phyloP scores from a whole-genome alignment of 2,888 invertebrate genomes.

The Apodemia mormo region DNA sequence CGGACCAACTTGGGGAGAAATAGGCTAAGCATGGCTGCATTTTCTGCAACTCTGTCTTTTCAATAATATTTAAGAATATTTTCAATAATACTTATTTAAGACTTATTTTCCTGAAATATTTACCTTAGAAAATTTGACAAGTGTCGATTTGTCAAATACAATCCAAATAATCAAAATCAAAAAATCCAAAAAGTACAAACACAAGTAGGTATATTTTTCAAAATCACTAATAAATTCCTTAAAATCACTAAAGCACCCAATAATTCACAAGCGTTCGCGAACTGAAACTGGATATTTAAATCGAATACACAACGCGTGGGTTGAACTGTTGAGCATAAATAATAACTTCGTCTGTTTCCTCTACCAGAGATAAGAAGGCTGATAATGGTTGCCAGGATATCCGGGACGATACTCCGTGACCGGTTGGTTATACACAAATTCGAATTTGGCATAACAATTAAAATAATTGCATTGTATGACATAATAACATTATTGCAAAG shows the following conservation, averaged over 20 bases:
- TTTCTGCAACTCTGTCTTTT: too few relatives aligned
- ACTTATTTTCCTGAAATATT: too few relatives aligned
- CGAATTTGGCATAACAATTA: neutral
- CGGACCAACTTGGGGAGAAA: too few relatives aligned
- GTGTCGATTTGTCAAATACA: too few relatives aligned
- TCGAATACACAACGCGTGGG: constrained; percentile 49
- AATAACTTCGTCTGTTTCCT: constrained; percentile 76
- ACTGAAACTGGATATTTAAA: constrained; percentile 56
- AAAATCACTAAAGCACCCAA: constrained; percentile 34
- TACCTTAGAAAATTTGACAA: too few relatives aligned
- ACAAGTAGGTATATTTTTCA: neutral
- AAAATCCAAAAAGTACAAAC: neutral
- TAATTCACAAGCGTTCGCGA: constrained; percentile 46
- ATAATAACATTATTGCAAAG: neutral
- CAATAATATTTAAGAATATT: too few relatives aligned
- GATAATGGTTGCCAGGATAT: constrained; percentile 66
- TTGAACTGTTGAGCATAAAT: constrained; percentile 60
- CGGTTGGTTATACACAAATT: constrained; percentile 46
- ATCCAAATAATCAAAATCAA: neutral
- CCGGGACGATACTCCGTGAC: constrained; percentile 70
- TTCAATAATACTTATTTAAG: too few relatives aligned
- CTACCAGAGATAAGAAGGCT: constrained; percentile 55
- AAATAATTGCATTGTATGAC: constrained; percentile 7
- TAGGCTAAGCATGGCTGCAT: too few relatives aligned
- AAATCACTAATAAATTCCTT: neutral